These are phyloP conservation scores for Propithecus coquereli DNA, from an alignment of 2,113 vertebrate species.

Conservation along the genomic window DNA sequence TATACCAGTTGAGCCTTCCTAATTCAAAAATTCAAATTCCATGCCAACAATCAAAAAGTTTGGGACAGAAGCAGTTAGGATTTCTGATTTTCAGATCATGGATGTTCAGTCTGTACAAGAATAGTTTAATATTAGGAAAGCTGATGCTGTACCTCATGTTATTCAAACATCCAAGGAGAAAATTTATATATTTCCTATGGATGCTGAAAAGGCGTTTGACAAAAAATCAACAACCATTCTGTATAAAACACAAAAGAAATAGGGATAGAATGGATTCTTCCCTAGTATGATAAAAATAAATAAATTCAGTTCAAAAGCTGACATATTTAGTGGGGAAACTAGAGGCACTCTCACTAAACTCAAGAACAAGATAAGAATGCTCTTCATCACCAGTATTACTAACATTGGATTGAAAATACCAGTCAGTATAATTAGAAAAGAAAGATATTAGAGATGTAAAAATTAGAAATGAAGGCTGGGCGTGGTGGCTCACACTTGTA, in stretches of 20 bases:
- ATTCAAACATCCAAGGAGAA: not conserved
- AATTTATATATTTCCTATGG: not conserved
- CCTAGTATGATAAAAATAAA: conserved; percentile 14
- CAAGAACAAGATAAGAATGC: not conserved
- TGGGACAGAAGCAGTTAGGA: not conserved
- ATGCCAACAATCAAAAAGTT: not conserved
- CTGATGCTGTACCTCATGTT: not conserved
- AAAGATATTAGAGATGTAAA: not conserved
- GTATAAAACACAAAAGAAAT: not conserved
- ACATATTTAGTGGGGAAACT: not conserved
- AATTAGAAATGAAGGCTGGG: not conserved
- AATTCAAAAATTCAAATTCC: not conserved
- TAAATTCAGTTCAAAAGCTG: not conserved
- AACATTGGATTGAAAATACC: not conserved
- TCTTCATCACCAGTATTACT: not conserved
- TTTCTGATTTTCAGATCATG: not conserved
- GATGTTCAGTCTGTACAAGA: not conserved
- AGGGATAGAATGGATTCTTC: not conserved
- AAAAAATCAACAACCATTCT: not conserved
- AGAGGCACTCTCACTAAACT: not conserved
- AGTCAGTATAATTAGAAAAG: not conserved
- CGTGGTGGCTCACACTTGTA: too few species aligned
- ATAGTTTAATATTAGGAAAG: not conserved
- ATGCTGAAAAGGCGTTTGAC: not conserved
- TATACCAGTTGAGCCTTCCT: not conserved